These are phyloP conservation scores for Arrhamphus sclerolepis DNA, from an alignment of 2,797 vertebrate species.

Conservation along the genomic window DNA sequence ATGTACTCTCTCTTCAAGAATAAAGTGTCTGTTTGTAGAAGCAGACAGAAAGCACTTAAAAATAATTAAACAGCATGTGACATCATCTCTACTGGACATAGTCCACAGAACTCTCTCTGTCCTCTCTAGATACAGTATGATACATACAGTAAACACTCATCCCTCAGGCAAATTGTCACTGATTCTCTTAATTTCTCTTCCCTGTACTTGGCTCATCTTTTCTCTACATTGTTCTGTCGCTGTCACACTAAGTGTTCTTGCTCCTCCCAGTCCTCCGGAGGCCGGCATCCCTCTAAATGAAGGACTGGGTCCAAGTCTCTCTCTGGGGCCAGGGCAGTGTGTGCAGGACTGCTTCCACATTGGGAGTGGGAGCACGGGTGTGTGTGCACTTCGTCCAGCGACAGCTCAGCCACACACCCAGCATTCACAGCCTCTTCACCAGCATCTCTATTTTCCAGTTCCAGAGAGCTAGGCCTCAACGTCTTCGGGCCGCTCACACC, in stretches of 20 bases:
- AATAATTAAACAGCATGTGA: slow-evolving; percentile 55
- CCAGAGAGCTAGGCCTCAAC: slow-evolving; percentile 55
- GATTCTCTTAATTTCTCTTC: slow-evolving; percentile 1
- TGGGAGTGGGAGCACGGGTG: slow-evolving; percentile 52
- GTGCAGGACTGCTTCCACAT: slow-evolving; percentile 39
- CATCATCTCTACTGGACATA: slow-evolving; percentile 69
- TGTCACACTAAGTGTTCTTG: slow-evolving; percentile 93
- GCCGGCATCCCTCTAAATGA: slow-evolving; percentile 76
- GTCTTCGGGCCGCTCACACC: slow-evolving; percentile 18
- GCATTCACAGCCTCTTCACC: slow-evolving; percentile 32
- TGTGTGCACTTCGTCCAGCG: slow-evolving; percentile 71
- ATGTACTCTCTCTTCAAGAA: slow-evolving; percentile 48
- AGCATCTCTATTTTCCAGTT: slow-evolving; percentile 54
- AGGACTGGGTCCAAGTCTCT: slow-evolving; percentile 59
- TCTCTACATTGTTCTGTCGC: neutral
- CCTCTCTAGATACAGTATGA: slow-evolving; percentile 67
- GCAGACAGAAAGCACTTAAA: slow-evolving; percentile 68
- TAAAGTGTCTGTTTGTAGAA: slow-evolving; percentile 47
- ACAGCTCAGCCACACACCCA: slow-evolving; percentile 66
- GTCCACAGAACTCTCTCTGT: slow-evolving; percentile 43
- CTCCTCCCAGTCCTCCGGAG: slow-evolving; percentile 90
- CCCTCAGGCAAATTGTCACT: slow-evolving; percentile 13
- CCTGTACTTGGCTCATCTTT: slow-evolving; percentile 2
- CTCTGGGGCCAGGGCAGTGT: slow-evolving; percentile 49
- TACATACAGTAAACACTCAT: slow-evolving; percentile 64